Evolutionary conservation across 1,140 invertebrate genomes (phyloP), one percentile per base, ranked within the genome.

Genomic region (Bursaphelenchus mucronatus): DNA sequence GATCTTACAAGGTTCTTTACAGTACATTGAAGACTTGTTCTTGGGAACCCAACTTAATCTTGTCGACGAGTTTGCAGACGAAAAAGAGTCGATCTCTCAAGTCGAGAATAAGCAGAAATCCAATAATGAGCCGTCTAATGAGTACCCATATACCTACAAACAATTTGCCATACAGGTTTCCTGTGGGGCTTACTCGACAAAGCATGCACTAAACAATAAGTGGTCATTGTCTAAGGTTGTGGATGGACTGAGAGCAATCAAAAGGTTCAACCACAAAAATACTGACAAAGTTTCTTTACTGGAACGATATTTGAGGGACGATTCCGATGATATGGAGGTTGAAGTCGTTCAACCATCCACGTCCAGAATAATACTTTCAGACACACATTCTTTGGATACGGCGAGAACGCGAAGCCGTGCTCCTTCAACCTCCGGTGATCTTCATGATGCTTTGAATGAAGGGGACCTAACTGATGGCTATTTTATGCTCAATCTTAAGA

Each of bases 111-210:
- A 11, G 41, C 54, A n/a, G 6, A n/a, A n/a, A 21, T 15, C 54
- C 1, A 39, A 41, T 7, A 39, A 2, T 17, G 40, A 45, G 57
- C 13, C 13, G 2, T 11, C 57, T 9, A 13, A 45, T 13, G 41
- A 43, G 19, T 59, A 59, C 45, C 57, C 57, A 39, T 59, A 59
- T 44, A 59, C 40, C 11, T 59, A 46, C 57, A 59, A 59, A 7
- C 21, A 68, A 6, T 59, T 21, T 21, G 61, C 47, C 19, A 55
- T 41, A 41, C 64, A 66, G 50, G 21, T 66, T 11, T n/a, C 21
- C 21, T 66, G 64, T 56, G 64, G 39, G 21, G 66, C 49, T 30
- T 70, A 70, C 47, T 66, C 64, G n/a, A 67, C 65, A 9, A 67
- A 66, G 19, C 64, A 66, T 41, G 44, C 64, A 13, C 65, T 66